Conservation (phyloP, 2,113 vertebrate species). For the Alectura lathami region DNA sequence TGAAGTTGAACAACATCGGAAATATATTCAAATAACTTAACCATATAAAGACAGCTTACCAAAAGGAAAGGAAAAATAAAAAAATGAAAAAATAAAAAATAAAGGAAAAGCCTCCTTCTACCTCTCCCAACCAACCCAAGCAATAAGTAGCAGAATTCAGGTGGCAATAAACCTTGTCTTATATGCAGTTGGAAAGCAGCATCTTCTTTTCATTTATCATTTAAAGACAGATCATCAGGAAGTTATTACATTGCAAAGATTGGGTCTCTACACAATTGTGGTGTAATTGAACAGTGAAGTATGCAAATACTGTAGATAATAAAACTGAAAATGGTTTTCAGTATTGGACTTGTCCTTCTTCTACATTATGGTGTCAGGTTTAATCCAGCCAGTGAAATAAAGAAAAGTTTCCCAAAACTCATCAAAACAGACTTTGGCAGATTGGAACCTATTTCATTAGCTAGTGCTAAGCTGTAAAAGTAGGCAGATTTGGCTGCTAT, state of each 20-base stretch:
- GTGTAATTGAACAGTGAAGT: constrained; percentile 81
- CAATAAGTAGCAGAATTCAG: constrained; percentile 17
- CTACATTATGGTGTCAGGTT: background rate
- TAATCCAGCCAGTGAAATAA: background rate
- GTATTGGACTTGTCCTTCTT: background rate
- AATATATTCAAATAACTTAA: background rate
- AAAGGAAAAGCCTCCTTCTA: background rate
- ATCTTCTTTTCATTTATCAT: constrained; percentile 88
- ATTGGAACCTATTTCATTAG: background rate
- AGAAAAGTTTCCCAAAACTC: background rate
- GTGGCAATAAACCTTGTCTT: constrained; percentile 66
- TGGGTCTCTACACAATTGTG: constrained; percentile 79
- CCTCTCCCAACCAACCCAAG: background rate
- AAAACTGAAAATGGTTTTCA: constrained; percentile 67
- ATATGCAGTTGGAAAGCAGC: constrained; percentile 67
- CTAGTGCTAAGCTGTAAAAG: background rate
- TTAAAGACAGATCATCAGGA: constrained; percentile 88
- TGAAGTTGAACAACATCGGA: background rate
- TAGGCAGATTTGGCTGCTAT: background rate
- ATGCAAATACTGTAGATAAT: constrained; percentile 81
- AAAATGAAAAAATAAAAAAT: too few species aligned
- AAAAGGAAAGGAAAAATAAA: too few species aligned
- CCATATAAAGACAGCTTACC: background rate
- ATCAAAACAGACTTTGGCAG: background rate
- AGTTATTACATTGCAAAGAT: constrained; percentile 85